Evolutionary conservation across 2,113 vertebrate species (phyloP).

Genomic region (Grallaria varia): DNA sequence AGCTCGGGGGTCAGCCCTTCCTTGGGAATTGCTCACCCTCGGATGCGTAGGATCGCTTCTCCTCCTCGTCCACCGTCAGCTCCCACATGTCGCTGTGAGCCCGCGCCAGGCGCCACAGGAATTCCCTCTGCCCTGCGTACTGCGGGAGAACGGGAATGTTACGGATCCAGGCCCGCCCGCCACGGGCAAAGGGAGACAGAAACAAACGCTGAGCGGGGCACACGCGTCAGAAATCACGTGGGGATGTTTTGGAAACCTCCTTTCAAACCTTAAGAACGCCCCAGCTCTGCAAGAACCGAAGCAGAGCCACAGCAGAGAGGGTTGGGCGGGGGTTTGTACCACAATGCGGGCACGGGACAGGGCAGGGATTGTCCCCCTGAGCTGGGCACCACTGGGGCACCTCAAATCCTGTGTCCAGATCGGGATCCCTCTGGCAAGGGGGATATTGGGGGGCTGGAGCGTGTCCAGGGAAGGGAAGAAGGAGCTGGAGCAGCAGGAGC

Average conservation of each 20-base stretch:
- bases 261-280: background rate
- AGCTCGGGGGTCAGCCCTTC: accelerated
- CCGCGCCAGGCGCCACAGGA: constrained; percentile 92
- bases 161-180: background rate
- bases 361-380: background rate
- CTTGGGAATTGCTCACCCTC: background rate
- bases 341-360: accelerated
- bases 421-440: background rate
- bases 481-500: background rate
- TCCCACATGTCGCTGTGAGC: constrained; percentile 87
- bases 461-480: background rate
- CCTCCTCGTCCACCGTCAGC: constrained; percentile 67
- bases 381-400: background rate
- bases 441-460: background rate
- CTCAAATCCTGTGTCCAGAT: background rate
- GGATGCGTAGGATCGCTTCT: constrained; percentile 79
- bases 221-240: accelerated
- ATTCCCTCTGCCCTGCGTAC: constrained; percentile 81
- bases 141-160: constrained; percentile 23
- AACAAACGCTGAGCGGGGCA: accelerated
- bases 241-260: background rate
- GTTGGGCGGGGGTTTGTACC: accelerated
- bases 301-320: background rate
- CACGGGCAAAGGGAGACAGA: accelerated
- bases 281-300: accelerated